A percentile compares a stretch with the other conserved stretches of the same genome.
Evolutionary conservation across 2,113 vertebrate genomes (phyloP).

Genomic region (Microtus montanus): DNA sequence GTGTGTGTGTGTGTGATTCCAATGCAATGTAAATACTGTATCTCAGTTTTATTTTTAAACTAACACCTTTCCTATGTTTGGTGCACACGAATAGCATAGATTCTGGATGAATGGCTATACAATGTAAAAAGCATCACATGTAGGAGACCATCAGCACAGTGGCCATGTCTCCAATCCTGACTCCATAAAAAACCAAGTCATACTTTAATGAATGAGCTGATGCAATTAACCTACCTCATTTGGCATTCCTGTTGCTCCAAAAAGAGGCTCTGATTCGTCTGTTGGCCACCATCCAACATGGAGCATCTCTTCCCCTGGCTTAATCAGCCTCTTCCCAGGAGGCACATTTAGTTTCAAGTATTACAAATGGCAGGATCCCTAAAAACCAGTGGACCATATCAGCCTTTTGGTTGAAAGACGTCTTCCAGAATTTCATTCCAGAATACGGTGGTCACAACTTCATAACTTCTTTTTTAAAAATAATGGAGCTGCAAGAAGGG

Average conservation of each 20-base stretch:
- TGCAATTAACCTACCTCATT: background rate
- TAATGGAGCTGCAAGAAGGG: background rate
- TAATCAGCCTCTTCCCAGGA: background rate
- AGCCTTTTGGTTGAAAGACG: background rate
- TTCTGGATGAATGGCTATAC: background rate
- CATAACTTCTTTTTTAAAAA: background rate
- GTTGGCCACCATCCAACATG: background rate
- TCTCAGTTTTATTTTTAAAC: background rate
- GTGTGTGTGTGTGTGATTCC: background rate
- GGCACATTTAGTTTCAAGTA: background rate
- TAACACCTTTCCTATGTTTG: background rate
- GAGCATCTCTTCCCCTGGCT: background rate
- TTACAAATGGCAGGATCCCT: background rate
- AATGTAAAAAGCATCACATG: background rate
- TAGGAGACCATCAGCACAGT: background rate
- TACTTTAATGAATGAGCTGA: conserved; percentile 1
- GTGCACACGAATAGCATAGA: background rate
- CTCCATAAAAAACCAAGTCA: background rate
- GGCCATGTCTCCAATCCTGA: background rate
- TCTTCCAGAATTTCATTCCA: background rate
- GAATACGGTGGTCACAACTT: background rate
- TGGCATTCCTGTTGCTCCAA: conserved; percentile 7
- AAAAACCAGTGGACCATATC: background rate
- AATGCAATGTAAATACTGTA: background rate
- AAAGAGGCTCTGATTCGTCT: conserved; percentile 30